Evolutionary conservation across 2,113 vertebrate species (phyloP).

Genomic region (Aspiorhynchus laticeps): DNA sequence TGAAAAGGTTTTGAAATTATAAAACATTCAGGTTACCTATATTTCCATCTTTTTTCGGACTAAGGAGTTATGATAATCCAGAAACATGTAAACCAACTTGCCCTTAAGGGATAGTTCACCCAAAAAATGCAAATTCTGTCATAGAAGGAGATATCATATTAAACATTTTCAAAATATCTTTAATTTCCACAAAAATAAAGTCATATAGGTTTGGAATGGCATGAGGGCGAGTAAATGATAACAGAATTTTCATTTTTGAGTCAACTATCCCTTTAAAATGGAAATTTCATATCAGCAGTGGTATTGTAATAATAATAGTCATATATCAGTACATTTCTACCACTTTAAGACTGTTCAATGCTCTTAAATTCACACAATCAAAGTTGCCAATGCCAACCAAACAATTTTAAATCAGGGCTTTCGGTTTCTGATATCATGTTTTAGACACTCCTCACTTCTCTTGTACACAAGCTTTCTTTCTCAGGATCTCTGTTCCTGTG

Average conservation of each 20-base stretch:
- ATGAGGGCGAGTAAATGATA: not conserved
- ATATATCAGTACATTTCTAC: not conserved
- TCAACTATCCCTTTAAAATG: too few relatives aligned
- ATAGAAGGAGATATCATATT: too few relatives aligned
- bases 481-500: slow-evolving; percentile 58
- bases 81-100: not conserved
- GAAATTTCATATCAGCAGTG: not conserved
- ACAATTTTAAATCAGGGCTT: too few relatives aligned
- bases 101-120: not conserved
- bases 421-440: not conserved
- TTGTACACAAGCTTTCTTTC: slow-evolving; percentile 59
- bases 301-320: not conserved
- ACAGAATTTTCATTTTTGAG: not conserved
- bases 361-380: not conserved
- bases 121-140: not conserved
- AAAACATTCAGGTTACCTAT: not conserved
- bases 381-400: not conserved
- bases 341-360: not conserved
- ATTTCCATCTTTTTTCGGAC: not conserved
- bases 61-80: not conserved
- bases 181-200: not conserved
- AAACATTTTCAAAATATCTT: not conserved
- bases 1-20: not conserved
- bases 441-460: slow-evolving; percentile 13
- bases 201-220: not conserved